Base-by-base conservation (phyloP, 2,888 invertebrate genomes). In the Drosophila eohydei region DNA sequence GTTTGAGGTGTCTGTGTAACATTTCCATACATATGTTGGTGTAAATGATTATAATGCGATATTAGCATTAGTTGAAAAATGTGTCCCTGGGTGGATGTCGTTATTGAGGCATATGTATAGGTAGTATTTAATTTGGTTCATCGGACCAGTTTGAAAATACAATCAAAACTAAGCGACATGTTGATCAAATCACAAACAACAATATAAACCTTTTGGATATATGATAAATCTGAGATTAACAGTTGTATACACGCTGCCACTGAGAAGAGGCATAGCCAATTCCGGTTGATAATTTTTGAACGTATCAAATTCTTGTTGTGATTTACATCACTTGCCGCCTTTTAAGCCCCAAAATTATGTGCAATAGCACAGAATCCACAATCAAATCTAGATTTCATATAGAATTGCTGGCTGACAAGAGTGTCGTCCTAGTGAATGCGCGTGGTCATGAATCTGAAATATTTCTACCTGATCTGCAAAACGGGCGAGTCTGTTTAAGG, bases 361-460 rank as follows among this genome's bases (percentile, higher is more conserved):
- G 34, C 34, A 58, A 51, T 14, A 21, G 16, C 0, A 26, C 38
- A 21, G 36, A 30, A 3, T 11, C 41, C 4, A 16, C 12, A 43
- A 46, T 9, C 30, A 12, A 32, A 3, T n/a, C 21, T 3, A 61
- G 57, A 30, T 83, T 71, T 50, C 36, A 50, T 3, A 67, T 81
- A 34, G 64, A 75, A 26, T 48, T 81, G 48, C 30, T 84, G 41
- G 70, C 81, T 8, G 64, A 58, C 28, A 72, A 52, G 21, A 70
- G 57, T 30, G 59, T 85, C 7, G 71, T 85, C 9, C 32, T 82
- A 8, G 85, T 80, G 26, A 71, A 73, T 38, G 43, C 57, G 16
- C 5, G 8, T 0, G 71, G 74, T 4, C 52, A 73, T 16, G 85
- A 83, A 26, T 70, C 85, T 7, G 85, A 83, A 68, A 78, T 83